Evolutionary conservation across 2,113 vertebrate species (phyloP).

Genomic region (Phalacrocorax brasilianus): DNA sequence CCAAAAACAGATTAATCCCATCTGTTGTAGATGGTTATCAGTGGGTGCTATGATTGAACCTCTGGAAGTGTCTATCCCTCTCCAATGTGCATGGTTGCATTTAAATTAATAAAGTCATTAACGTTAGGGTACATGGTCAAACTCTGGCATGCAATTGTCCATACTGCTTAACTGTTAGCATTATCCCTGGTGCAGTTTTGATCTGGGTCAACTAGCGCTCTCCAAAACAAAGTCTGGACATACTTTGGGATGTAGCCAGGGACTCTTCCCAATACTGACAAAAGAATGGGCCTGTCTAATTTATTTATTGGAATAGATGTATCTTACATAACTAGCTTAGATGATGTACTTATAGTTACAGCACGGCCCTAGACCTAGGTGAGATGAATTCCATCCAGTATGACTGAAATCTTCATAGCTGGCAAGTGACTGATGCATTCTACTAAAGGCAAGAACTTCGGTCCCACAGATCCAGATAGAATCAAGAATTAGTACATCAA

Average conservation of each 20-base stretch:
- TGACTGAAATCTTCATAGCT: not conserved
- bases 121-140: not conserved
- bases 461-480: not conserved
- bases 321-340: not conserved
- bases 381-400: not conserved
- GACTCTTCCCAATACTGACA: not conserved
- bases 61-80: not conserved
- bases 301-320: not conserved
- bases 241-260: not conserved
- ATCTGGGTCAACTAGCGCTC: not conserved
- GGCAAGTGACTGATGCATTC: not conserved
- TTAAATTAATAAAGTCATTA: not conserved
- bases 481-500: not conserved
- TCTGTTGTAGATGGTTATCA: not conserved
- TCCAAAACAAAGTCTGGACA: conserved; percentile 8
- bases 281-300: not conserved
- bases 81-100: not conserved
- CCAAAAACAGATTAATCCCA: not conserved
- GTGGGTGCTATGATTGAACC: not conserved
- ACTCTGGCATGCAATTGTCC: not conserved
- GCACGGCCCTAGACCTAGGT: not conserved
- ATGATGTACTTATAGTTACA: not conserved
- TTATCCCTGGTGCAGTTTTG: not conserved
- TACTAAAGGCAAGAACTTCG: not conserved
- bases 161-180: not conserved